A percentile compares a stretch with the other conserved stretches of the same genome.
phyloP scores from a whole-genome alignment of 2,888 invertebrate species.

The Barypeithes pellucidus region DNA sequence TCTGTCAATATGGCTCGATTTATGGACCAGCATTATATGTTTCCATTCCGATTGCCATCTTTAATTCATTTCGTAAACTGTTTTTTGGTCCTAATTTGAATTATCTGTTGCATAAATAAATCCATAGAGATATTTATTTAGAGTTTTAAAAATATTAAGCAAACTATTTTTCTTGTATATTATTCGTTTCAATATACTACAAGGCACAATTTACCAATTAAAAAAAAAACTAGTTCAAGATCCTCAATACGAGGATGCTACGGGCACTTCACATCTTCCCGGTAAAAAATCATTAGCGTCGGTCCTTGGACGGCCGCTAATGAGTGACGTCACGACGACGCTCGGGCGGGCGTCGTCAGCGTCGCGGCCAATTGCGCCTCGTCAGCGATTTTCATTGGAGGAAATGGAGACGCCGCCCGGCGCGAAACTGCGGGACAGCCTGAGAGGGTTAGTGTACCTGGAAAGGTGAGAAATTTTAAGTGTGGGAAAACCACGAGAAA shows the following conservation, averaged over 20 bases:
- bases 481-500: slow-evolving; percentile 40
- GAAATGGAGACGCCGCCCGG: slow-evolving; percentile 67
- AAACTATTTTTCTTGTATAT: too few relatives aligned
- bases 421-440: slow-evolving; percentile 53
- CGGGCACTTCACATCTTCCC: neutral
- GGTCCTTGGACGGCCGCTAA: slow-evolving; percentile 46
- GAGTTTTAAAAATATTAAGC: too few relatives aligned
- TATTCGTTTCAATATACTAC: too few relatives aligned
- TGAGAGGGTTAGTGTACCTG: slow-evolving; percentile 36
- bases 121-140: too few relatives aligned
- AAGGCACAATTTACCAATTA: neutral
- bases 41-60: too few relatives aligned
- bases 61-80: too few relatives aligned
- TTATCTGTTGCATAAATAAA: too few relatives aligned
- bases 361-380: slow-evolving; percentile 65
- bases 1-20: too few relatives aligned
- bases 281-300: slow-evolving; percentile 51
- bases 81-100: too few relatives aligned
- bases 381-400: slow-evolving; percentile 67
- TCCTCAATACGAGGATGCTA: neutral
- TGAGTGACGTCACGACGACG: slow-evolving; percentile 56
- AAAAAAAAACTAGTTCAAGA: neutral
- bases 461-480: slow-evolving; percentile 38
- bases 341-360: slow-evolving; percentile 65
- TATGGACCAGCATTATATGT: too few relatives aligned